These are phyloP conservation scores for Cremastinae sp. DNA, from an alignment of 2,888 invertebrate species.

Conservation along the genomic window DNA sequence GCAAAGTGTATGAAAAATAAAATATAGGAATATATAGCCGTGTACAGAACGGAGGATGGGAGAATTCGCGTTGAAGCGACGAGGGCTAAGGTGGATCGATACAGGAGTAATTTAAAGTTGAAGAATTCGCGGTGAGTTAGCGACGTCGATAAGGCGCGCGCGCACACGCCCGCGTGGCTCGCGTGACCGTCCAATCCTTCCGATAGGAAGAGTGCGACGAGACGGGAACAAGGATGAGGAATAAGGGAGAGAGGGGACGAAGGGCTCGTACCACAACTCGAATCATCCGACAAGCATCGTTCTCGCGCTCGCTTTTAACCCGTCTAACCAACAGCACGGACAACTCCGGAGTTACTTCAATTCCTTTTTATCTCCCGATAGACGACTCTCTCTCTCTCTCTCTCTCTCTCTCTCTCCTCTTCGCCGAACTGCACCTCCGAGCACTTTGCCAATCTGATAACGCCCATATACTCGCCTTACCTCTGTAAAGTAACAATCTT, in stretches of 20 bases:
- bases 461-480: constrained; percentile 49
- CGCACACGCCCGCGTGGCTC: constrained; percentile 53
- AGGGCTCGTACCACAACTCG: constrained; percentile 11
- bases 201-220: constrained; percentile 50
- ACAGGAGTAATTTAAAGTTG: constrained; percentile 57
- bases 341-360: constrained; percentile 59
- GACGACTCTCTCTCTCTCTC: constrained; percentile 48
- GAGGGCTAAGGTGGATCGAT: constrained; percentile 56
- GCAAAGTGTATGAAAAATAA: no score
- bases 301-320: constrained; percentile 42
- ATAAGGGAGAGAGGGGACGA: background rate
- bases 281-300: constrained; percentile 51
- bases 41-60: no score
- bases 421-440: constrained; percentile 23
- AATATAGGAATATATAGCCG: no score
- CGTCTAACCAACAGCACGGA: constrained; percentile 41
- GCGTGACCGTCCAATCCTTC: constrained; percentile 58
- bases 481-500: constrained; percentile 55
- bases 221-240: background rate
- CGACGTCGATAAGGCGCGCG: constrained; percentile 62
- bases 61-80: constrained; percentile 30
- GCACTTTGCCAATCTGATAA: constrained; percentile 57
- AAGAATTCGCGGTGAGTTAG: constrained; percentile 57
- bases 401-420: no score
- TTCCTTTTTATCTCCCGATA: constrained; percentile 59